A percentile compares a stretch with the other conserved stretches of the same genome.
These are phyloP conservation scores for Drosophila testacea DNA, from an alignment of 2,888 invertebrate genomes.

Conservation along the genomic window DNA sequence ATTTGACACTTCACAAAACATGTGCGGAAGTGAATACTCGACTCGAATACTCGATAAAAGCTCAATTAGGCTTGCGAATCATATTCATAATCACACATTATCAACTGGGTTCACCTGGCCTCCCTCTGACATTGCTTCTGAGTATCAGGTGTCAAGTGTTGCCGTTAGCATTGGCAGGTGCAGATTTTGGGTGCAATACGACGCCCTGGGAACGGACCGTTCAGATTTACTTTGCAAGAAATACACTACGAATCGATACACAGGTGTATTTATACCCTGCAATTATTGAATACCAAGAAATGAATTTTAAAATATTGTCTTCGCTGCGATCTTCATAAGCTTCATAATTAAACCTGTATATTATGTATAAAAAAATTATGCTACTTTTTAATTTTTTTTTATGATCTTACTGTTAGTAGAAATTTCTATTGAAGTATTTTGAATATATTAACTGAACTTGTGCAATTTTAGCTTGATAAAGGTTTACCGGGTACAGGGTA, in stretches of 20 bases:
- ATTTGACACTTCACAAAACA: conserved; percentile 53
- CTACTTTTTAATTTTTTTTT: neutral
- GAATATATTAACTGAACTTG: neutral
- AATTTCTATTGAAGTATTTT: neutral
- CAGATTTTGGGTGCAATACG: conserved; percentile 53
- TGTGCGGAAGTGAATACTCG: conserved; percentile 48
- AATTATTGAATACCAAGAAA: neutral
- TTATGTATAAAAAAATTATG: too few species aligned
- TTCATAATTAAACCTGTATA: too few species aligned
- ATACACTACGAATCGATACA: neutral
- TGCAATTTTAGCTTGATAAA: neutral
- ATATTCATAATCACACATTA: conserved; percentile 28
- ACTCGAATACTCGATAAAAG: conserved; percentile 28
- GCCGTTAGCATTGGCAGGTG: conserved; percentile 61
- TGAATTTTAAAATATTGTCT: too few species aligned
- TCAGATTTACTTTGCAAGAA: conserved; percentile 16
- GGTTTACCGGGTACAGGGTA: neutral
- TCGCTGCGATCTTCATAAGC: too few species aligned
- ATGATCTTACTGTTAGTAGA: neutral
- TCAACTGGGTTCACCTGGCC: conserved; percentile 28
- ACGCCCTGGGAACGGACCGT: conserved; percentile 66
- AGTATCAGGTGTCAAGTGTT: conserved; percentile 65
- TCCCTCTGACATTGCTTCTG: conserved; percentile 7
- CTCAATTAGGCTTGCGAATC: conserved; percentile 53
- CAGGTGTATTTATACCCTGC: conserved; percentile 9